Evolutionary conservation across 2,888 invertebrate genomes (phyloP).

Genomic region (Napeogenes sylphis): DNA sequence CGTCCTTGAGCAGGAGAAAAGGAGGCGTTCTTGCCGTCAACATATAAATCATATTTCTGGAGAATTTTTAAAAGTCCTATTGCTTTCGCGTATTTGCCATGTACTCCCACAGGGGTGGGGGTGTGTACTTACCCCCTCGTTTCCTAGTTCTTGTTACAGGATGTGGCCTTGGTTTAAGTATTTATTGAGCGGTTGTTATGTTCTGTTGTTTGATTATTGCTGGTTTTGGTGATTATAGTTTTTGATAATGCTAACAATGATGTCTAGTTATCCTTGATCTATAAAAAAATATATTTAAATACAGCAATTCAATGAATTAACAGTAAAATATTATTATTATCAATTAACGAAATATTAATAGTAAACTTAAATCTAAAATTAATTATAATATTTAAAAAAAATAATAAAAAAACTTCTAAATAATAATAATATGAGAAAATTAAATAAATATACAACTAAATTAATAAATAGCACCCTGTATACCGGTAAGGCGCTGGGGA

Average conservation of each 20-base stretch:
- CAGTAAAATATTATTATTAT: too few relatives aligned
- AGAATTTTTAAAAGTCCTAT: conserved; percentile 79
- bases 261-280: background rate
- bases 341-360: background rate
- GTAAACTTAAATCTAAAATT: background rate
- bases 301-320: too few relatives aligned
- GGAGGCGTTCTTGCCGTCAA: conserved; percentile 72
- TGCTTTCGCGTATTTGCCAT: conserved; percentile 79
- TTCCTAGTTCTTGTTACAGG: conserved; percentile 73
- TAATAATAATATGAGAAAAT: background rate
- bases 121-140: conserved; percentile 77
- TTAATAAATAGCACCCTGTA: conserved; percentile 54
- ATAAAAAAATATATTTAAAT: too few relatives aligned
- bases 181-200: conserved; percentile 18
- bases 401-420: too few relatives aligned
- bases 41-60: conserved; percentile 79
- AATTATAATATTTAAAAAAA: conserved; percentile 8
- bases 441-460: conserved; percentile 38
- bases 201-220: conserved; percentile 4
- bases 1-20: conserved; percentile 69
- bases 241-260: background rate
- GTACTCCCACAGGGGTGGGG: conserved; percentile 66
- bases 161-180: conserved; percentile 36
- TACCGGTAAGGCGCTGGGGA: conserved; percentile 67
- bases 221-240: background rate